Base-by-base conservation (phyloP, 2,888 invertebrate species). In the Phanerotoma sp. region DNA sequence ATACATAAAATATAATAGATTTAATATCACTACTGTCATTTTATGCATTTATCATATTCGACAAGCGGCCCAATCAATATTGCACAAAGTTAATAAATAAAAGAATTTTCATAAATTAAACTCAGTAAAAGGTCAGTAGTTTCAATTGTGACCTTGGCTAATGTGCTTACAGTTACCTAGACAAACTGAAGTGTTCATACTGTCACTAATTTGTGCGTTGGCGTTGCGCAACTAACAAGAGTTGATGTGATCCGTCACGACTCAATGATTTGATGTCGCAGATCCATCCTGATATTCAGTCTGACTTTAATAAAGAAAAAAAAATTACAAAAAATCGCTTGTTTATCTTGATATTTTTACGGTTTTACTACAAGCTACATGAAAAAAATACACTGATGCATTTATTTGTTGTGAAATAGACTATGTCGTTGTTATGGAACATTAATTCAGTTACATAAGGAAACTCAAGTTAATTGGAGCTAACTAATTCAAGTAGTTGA, bases 101-200 rank as follows among this genome's bases (percentile, higher is more conserved):
- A 3, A 25, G 5, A 25, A 25, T n/a, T 25, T 7, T 25, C 25
- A 25, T 25, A 20, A 38, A 38, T 16, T 11, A 20, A 18, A 5
- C 38, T 20, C 20, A 16, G 38, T 15, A 49, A 49, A 49, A 49
- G 28, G 30, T 37, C 38, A 22, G n/a, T 16, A 13, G 38, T 18
- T 44, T 35, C 30, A 41, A 16, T 15, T 22, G 33, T 42, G 49
- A 54, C 49, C 54, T 54, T 54, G 42, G 53, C 47, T 41, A 15
- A 48, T 54, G 30, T 37, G 37, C 42, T 45, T 44, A 49, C 44
- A 44, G 35, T 28, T 50, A 16, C 44, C 38, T 21, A 11, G 49
- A n/a, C 41, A 54, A 48, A 11, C 18, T 20, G 18, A 15, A 35
- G 25, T 38, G 13, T 32, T 18, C 40, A 40, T 30, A 40, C 22